Evolutionary conservation across 2,888 invertebrate species (phyloP).

Genomic region (Sicus ferrugineus): DNA sequence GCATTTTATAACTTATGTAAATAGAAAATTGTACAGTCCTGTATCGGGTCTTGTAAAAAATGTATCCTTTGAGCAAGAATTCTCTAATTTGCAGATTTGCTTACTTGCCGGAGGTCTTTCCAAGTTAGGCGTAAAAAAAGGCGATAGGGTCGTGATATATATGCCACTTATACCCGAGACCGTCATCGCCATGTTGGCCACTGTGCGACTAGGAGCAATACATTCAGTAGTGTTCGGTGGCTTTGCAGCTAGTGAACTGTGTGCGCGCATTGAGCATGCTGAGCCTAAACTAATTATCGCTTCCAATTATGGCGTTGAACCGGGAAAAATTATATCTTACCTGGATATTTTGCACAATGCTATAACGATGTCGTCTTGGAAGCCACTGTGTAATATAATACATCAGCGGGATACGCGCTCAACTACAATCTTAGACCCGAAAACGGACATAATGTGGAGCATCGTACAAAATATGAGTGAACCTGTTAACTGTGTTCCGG

Average conservation of each 20-base stretch:
- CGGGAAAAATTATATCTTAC: constrained; percentile 75
- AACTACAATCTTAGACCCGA: constrained; percentile 70
- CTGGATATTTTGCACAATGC: constrained; percentile 68
- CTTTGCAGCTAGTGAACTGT: constrained; percentile 88
- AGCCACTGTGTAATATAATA: constrained; percentile 82
- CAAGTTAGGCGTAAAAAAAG: constrained; percentile 79
- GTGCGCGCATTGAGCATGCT: constrained; percentile 85
- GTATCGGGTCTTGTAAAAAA: no score
- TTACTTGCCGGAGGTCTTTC: constrained; percentile 81
- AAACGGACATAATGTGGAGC: constrained; percentile 80
- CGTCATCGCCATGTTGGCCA: constrained; percentile 87
- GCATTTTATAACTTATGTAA: no score
- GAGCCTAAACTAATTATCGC: constrained; percentile 89
- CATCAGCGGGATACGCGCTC: constrained; percentile 79
- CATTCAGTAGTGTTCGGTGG: constrained; percentile 96
- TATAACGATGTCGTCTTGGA: constrained; percentile 74
- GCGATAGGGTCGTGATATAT: constrained; percentile 89
- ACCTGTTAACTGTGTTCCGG: constrained; percentile 82
- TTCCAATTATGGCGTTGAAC: constrained; percentile 91
- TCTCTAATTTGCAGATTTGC: constrained; percentile 58
- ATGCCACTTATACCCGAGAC: constrained; percentile 95
- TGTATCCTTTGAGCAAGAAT: no score
- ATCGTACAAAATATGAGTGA: constrained; percentile 72
- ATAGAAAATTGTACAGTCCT: no score
- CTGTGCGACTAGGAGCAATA: constrained; percentile 86